These are phyloP conservation scores for Nibea coibor DNA, from an alignment of 2,113 vertebrate genomes.

Conservation along the genomic window DNA sequence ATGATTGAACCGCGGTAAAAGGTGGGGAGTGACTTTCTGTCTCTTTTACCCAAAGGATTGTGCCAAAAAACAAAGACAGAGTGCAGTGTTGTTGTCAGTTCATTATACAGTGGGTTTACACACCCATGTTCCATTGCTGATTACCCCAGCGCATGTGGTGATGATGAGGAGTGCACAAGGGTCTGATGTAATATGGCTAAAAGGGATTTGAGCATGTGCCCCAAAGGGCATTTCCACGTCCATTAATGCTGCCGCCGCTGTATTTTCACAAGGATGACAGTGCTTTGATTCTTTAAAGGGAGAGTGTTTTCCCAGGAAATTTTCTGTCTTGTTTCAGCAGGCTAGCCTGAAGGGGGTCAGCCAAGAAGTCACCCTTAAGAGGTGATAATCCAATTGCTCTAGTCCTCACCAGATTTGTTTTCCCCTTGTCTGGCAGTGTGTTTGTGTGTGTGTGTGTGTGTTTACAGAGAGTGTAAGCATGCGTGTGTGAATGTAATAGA, in stretches of 20 bases:
- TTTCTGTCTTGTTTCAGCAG: conserved; percentile 80
- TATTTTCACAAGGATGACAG: conserved; percentile 75
- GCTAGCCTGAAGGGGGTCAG: conserved; percentile 82
- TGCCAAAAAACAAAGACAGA: conserved; percentile 60
- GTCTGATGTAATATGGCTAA: conserved; percentile 85
- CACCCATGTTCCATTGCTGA: conserved; percentile 67
- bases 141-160: conserved; percentile 67
- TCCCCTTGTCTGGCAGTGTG: conserved; percentile 69
- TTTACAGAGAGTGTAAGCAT: conserved; percentile 67
- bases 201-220: conserved; percentile 81
- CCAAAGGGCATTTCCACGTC: conserved; percentile 74
- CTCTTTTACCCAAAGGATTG: conserved; percentile 36
- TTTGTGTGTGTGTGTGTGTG: conserved; percentile 45
- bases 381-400: conserved; percentile 86
- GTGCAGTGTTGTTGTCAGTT: conserved; percentile 53
- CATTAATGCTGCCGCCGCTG: conserved; percentile 74
- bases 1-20: conserved; percentile 54
- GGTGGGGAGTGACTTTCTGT: conserved; percentile 49
- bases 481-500: conserved; percentile 33
- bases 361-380: conserved; percentile 84
- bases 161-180: conserved; percentile 67
- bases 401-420: conserved; percentile 82
- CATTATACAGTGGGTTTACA: conserved; percentile 67
- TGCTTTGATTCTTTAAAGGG: conserved; percentile 72
- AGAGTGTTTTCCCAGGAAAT: conserved; percentile 79